Percentiles rank a stretch among this genome's conserved stretches.
Evolutionary conservation across 2,888 invertebrate genomes (phyloP).

Genomic region (Temnothorax unifasciatus): DNA sequence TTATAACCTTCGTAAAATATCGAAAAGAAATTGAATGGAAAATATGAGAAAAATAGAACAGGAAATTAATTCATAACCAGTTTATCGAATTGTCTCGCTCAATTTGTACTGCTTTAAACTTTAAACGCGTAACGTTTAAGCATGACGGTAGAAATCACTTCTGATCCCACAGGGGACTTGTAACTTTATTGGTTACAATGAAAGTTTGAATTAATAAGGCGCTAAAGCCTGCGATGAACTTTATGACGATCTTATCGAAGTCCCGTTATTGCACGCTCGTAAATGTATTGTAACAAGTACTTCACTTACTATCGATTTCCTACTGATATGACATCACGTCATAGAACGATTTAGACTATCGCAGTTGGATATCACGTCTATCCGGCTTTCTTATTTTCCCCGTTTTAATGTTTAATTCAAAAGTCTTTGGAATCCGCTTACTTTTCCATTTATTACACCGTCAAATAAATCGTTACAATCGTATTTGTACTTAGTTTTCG

Average conservation of each 20-base stretch:
- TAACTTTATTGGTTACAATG: slow-evolving; percentile 38
- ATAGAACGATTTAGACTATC: slow-evolving; percentile 42
- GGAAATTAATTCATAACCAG: slow-evolving; percentile 9
- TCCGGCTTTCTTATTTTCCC: not conserved
- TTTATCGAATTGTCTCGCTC: slow-evolving; percentile 1
- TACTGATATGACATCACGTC: slow-evolving; percentile 37
- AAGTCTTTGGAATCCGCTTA: not conserved
- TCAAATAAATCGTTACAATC: not conserved
- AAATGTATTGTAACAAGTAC: slow-evolving; percentile 48
- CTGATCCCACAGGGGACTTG: not conserved
- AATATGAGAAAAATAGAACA: not conserved
- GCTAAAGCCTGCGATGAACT: slow-evolving; percentile 30
- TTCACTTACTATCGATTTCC: slow-evolving; percentile 39
- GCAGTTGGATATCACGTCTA: slow-evolving; percentile 2
- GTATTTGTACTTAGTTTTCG: not conserved
- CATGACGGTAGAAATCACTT: slow-evolving; percentile 19
- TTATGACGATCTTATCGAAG: slow-evolving; percentile 43
- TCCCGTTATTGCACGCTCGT: slow-evolving; percentile 43
- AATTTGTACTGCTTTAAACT: slow-evolving; percentile 1
- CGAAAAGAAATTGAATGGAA: not conserved
- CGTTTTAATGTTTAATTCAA: not conserved
- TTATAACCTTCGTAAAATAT: not conserved
- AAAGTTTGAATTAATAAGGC: slow-evolving; percentile 46
- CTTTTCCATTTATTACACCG: not conserved
- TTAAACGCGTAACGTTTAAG: not conserved